phyloP scores from a whole-genome alignment of 1,140 invertebrate genomes.

The Matsumurasca onukii region DNA sequence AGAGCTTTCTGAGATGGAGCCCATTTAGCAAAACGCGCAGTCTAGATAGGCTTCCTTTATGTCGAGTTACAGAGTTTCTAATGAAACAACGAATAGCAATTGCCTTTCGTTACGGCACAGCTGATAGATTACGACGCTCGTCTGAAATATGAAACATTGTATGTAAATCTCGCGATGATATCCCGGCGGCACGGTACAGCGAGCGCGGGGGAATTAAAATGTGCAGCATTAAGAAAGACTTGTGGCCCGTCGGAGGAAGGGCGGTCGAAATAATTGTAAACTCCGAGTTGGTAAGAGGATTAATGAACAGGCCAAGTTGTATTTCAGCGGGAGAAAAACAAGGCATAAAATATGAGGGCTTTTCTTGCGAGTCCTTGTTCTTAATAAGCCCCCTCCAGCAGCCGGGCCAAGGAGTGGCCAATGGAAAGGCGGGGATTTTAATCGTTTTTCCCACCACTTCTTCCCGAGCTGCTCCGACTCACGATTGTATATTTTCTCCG shows the following conservation, averaged over 20 bases:
- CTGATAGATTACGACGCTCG: neutral
- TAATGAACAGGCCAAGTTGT: slow-evolving; percentile 31
- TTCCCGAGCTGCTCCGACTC: slow-evolving; percentile 21
- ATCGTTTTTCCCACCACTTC: slow-evolving; percentile 36
- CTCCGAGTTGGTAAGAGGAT: slow-evolving; percentile 29
- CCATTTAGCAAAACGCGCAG: slow-evolving; percentile 4
- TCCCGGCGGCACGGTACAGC: neutral
- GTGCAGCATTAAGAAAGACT: slow-evolving; percentile 21
- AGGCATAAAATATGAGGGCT: slow-evolving; percentile 34
- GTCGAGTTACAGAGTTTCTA: slow-evolving; percentile 20
- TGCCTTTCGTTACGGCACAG: slow-evolving; percentile 21
- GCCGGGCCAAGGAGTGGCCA: slow-evolving; percentile 30
- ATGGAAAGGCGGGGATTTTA: slow-evolving; percentile 35
- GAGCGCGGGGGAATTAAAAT: slow-evolving; percentile 17
- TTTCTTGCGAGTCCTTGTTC: slow-evolving; percentile 31
- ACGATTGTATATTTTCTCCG: slow-evolving; percentile 32
- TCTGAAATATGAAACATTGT: slow-evolving; percentile 11
- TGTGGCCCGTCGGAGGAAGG: neutral
- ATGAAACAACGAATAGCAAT: slow-evolving; percentile 22
- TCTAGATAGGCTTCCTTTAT: slow-evolving; percentile 16
- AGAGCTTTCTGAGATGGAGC: slow-evolving; percentile 14
- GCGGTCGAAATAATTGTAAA: slow-evolving; percentile 17
- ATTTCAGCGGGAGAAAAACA: slow-evolving; percentile 28
- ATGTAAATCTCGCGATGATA: slow-evolving; percentile 17
- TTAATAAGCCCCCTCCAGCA: slow-evolving; percentile 24